Conservation (phyloP, 2,797 vertebrate genomes). For the Phoebastria nigripes region DNA sequence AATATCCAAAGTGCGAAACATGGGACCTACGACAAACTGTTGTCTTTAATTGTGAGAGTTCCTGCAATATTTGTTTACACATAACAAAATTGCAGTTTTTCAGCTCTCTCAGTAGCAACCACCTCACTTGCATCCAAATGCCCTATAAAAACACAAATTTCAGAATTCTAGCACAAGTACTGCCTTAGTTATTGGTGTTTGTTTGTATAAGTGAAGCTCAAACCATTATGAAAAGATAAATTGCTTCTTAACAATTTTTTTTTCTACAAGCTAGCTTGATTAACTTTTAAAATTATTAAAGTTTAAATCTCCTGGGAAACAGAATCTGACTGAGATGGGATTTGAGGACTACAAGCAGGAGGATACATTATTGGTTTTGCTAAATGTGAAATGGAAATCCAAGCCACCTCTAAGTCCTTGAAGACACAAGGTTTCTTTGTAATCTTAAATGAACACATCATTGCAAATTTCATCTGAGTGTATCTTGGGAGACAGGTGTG, state of each 20-base stretch:
- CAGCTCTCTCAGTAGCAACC: neutral
- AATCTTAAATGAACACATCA: neutral
- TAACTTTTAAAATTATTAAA: neutral
- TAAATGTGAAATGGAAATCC: neutral
- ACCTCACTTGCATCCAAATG: neutral
- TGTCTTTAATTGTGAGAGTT: neutral
- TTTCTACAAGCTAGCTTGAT: neutral
- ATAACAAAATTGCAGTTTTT: neutral
- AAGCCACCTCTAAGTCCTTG: neutral
- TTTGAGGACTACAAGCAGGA: neutral
- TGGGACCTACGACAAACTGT: neutral
- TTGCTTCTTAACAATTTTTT: neutral
- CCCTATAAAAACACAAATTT: neutral
- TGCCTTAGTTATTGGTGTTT: neutral
- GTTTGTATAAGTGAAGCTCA: neutral
- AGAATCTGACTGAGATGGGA: neutral
- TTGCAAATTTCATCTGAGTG: neutral
- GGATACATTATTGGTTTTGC: neutral
- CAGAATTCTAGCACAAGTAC: neutral
- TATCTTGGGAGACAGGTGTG: neutral
- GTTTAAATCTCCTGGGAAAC: neutral
- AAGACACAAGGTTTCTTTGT: neutral
- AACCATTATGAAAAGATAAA: neutral
- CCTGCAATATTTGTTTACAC: neutral
- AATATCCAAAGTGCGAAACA: neutral